Evolutionary conservation across 2,888 invertebrate genomes (phyloP), one percentile per base, ranked within the genome.

Genomic region (Folsomia candida): DNA sequence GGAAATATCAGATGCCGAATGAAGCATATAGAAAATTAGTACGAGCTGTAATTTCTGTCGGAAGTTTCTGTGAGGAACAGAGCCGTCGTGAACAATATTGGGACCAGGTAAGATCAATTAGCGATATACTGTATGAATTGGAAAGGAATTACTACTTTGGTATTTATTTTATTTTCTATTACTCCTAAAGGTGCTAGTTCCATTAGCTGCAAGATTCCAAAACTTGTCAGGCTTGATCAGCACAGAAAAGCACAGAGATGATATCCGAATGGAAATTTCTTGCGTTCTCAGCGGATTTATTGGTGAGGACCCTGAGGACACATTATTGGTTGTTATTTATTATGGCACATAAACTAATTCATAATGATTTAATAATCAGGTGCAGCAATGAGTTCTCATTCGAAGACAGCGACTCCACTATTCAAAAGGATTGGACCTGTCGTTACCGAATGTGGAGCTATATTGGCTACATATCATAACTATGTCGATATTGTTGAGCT

Each of bases 401-500:
- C 84, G 62, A 78, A 83, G 3, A 85, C 85, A 1, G 85, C 85
- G 1, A 81, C 83, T 70, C 80, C 83, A 65, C 81, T 88, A 51
- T 90, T 88, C 82, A 86, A 87, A 80, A 86, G 90, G 82, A 72
- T 78, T 29, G 74, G 68, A 1, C 69, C 75, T 0, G 67, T 73
- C 11, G 73, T 72, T 18, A 28, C 73, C 2, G 74, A 78, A 69
- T 76, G 77, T 66, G 79, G 78, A 22, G 87, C 86, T n/a, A 85
- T 93, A 61, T 83, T 93, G 69, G 89, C 87, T 73, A 82, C 90
- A 37, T 93, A 91, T 82, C 90, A 91, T 83, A 91, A 91, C 83
- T 92, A 92, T 82, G 90, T 90, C 68, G 87, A 89, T 69, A 88
- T 94, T 71, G 90, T 93, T 63, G 87, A 91, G 80, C 86, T 91